Evolutionary conservation across 2,797 vertebrate species (phyloP), one percentile per base, ranked within the genome.

Genomic region (Remorina albescens): DNA sequence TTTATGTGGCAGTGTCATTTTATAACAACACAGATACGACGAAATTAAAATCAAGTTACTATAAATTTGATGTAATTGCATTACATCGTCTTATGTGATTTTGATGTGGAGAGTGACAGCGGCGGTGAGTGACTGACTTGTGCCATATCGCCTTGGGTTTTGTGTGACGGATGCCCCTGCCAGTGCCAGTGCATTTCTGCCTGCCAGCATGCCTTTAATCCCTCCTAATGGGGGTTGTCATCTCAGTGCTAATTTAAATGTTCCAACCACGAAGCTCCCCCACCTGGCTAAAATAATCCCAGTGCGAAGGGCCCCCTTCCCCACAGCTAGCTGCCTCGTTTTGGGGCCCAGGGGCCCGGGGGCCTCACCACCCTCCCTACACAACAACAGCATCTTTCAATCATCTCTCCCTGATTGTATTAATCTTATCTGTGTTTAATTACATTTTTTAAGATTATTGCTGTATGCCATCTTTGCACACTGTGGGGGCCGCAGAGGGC

Each of bases 191-290:
- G 86, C 88, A 80, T 91, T 83, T 90, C 92, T 92, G 90, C 86
- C 91, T 92, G 90, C 92, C 94, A 94, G 93, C 94, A 90, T 92
- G 91, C 93, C 90, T 91, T 93, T 95, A 95, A 95, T 95, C 94
- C 94, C 91, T 94, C 91, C 93, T 95, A 95, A 95, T 95, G 93
- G 94, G 93, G 93, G 92, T 94, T 93, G 94, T 94, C 94, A 95
- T 95, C 92, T 94, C 92, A 84, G 88, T 78, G 91, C 93, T 95
- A 95, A 95, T 95, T 95, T 95, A 95, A 95, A 94, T 90, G 93
- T 94, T 94, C 89, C 90, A 94, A 93, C 93, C 92, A 92, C 89
- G 85, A 85, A 88, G 90, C 90, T 91, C 90, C 92, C 92, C 91
- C 93, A 94, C 93, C 93, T 95, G 91, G 91, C 88, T 86, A 71